Conservation (phyloP, 2,113 vertebrate genomes). For the Sander vitreus region DNA sequence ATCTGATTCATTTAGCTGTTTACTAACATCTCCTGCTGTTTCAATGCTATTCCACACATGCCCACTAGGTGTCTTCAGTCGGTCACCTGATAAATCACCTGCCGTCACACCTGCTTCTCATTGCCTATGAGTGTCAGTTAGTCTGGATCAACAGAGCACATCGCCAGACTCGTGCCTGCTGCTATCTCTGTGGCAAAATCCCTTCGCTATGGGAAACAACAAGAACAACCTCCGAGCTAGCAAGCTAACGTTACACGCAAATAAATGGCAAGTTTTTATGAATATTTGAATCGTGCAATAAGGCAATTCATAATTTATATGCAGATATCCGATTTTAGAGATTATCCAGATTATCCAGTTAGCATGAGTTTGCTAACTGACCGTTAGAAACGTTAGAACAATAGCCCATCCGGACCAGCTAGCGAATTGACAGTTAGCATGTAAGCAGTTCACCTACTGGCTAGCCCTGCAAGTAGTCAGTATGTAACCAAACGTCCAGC, state of each 20-base stretch:
- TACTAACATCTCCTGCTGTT: neutral
- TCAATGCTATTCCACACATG: slow-evolving; percentile 26
- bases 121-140: neutral
- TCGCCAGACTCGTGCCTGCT: too few species aligned
- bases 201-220: too few species aligned
- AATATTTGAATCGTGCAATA: too few species aligned
- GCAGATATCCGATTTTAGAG: too few species aligned
- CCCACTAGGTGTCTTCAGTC: slow-evolving; percentile 38
- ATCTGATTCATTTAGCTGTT: slow-evolving; percentile 15
- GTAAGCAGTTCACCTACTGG: neutral
- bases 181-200: too few species aligned
- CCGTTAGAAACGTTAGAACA: neutral
- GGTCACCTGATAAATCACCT: neutral
- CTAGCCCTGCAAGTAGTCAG: neutral
- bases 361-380: neutral
- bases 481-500: neutral
- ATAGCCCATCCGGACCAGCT: neutral
- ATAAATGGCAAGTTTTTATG: too few species aligned
- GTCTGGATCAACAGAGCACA: too few species aligned
- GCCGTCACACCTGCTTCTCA: neutral
- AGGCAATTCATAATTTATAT: too few species aligned
- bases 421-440: neutral
- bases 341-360: neutral
- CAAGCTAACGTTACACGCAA: too few species aligned
- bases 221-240: too few species aligned